phyloP scores from a whole-genome alignment of 1,140 invertebrate genomes.

The Drosophila kepulauana region DNA sequence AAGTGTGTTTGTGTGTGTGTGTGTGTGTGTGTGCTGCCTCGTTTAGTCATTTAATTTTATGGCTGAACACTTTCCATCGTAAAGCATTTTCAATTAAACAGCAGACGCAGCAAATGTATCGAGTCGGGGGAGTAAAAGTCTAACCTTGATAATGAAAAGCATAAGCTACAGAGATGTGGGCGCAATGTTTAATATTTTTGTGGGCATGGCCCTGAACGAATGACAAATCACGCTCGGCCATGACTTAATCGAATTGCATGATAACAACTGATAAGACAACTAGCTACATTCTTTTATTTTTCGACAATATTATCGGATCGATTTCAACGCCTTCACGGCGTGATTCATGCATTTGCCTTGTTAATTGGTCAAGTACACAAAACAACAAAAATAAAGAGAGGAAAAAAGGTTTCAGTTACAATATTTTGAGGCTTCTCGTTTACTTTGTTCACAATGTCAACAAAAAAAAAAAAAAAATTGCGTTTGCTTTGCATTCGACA shows the following conservation, averaged over 20 bases:
- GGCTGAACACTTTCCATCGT: conserved; percentile 29
- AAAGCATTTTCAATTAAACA: conserved; percentile 31
- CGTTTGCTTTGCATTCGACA: background rate
- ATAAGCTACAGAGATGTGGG: background rate
- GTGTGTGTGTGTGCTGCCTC: background rate
- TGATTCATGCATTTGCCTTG: conserved; percentile 37
- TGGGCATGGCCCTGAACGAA: conserved; percentile 28
- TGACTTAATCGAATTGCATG: conserved; percentile 61
- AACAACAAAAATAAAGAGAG: background rate
- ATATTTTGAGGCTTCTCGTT: background rate
- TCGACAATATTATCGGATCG: conserved; percentile 25
- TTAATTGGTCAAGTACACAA: conserved; percentile 12
- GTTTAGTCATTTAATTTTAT: conserved; percentile 8
- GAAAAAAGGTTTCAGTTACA: background rate
- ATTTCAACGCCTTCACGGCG: conserved; percentile 22
- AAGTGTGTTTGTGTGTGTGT: background rate
- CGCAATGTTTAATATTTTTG: background rate
- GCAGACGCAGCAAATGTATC: conserved; percentile 45
- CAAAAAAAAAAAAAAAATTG: background rate
- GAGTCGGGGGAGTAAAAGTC: background rate
- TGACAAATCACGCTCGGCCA: conserved; percentile 48
- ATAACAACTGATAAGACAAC: conserved; percentile 3
- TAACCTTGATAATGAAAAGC: conserved; percentile 40
- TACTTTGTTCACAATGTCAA: background rate
- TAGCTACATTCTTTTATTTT: conserved; percentile 39